These are phyloP conservation scores for Platichthys flesus DNA, from an alignment of 2,113 vertebrate species.

Conservation along the genomic window DNA sequence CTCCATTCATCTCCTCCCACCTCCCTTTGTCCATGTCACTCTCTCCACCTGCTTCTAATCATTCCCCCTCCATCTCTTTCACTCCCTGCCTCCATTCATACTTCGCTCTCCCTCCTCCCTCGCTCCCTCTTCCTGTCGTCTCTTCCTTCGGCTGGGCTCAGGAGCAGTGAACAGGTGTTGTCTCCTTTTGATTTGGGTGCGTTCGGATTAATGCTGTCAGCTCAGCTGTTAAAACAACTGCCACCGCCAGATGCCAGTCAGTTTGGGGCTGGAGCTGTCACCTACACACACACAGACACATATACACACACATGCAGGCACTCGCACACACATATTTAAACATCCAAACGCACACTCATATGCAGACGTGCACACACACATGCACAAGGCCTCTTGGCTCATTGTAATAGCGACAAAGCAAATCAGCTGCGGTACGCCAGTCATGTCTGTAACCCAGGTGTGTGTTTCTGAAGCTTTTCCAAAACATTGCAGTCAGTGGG, in stretches of 20 bases:
- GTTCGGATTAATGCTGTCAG: conserved; percentile 99
- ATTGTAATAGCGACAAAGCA: conserved; percentile 68
- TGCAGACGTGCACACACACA: conserved; percentile 30
- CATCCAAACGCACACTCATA: conserved; percentile 30
- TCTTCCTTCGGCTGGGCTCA: conserved; percentile 85
- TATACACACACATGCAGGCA: conserved; percentile 54
- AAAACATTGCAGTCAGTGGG: conserved; percentile 40
- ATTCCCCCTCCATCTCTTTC: conserved; percentile 61
- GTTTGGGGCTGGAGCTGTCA: conserved; percentile 97
- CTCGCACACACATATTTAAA: conserved; percentile 34
- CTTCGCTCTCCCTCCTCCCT: conserved; percentile 51
- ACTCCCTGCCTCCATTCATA: conserved; percentile 57
- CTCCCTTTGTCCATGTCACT: conserved; percentile 44
- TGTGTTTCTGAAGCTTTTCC: conserved; percentile 57
- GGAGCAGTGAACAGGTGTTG: conserved; percentile 99
- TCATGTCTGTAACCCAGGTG: conserved; percentile 70
- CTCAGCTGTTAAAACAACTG: conserved; percentile 99
- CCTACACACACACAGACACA: conserved; percentile 74
- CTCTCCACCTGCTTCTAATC: conserved; percentile 66
- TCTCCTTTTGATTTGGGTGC: conserved; percentile 99
- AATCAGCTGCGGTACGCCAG: conserved; percentile 70
- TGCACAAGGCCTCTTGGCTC: conserved; percentile 58
- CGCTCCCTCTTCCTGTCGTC: conserved; percentile 81
- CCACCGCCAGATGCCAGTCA: conserved; percentile 99
- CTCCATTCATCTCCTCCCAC: conserved; percentile 27